Evolutionary conservation across 2,113 vertebrate species (phyloP), one percentile per base, ranked within the genome.

Genomic region (Grammomys surdaster): DNA sequence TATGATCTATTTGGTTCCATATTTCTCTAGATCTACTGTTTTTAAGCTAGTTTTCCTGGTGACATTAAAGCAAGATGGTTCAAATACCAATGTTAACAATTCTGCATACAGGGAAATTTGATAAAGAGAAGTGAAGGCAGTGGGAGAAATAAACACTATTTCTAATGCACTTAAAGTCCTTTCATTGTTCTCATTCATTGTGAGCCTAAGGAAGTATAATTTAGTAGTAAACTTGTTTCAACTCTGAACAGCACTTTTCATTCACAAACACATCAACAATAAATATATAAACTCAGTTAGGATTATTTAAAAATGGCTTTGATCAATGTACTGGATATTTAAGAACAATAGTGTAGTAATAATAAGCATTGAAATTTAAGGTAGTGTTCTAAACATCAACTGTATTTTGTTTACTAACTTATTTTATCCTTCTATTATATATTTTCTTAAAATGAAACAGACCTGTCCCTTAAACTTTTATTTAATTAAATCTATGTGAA

Each of bases 181-280:
- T 88, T 28, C 81, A 93, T 84, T 84, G 48, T 63, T 95, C 46
- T 87, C 78, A 93, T 77, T 95, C 43, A 80, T 40, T 40, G 33
- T 19, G 70, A 5, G 58, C 81, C 33, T 31, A 86, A 12, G 43
- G 19, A 96, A 73, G 11, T 46, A 88, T 11, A 92, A 95, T 2
- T 46, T 81, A 86, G 8, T 65, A 90, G 24, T 82, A 92, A 76
- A 90, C 14, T 80, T 96, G 51, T 70, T 94, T 95, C 63, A 94
- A 46, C 80, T 95, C 40, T 63, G 51, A 95, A 97, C 56, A 96
- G 73, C 19, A 89, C 13, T 76, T 60, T 6, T 95, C 46, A 93
- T 69, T 95, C 81, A 94, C 89, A 80, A 93, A 65, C 65, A 86
- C 48, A 95, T 89, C 90, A 88, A 70, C 93, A 96, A 95, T 54